Base-by-base conservation (phyloP, 2,797 vertebrate species). In the Lutjanus argentimaculatus region DNA sequence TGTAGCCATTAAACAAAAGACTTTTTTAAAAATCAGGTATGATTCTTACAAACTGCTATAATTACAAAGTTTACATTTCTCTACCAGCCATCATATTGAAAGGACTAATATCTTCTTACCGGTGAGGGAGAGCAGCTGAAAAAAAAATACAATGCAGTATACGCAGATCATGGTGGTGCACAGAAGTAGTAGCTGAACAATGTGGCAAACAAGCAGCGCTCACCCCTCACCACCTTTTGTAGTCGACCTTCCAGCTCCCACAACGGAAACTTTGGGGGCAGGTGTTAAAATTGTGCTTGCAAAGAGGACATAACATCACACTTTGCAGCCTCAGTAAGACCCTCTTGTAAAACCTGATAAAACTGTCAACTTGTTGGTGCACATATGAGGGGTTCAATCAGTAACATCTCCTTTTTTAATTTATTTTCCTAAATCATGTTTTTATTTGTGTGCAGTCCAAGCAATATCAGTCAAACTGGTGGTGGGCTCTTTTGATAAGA, bases 201-300 rank as follows among this genome's bases (percentile, higher is more conserved):
- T 77, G 2, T 84, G 58, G 6, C 3, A 42, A 17, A 2, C 7
- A 36, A 17, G 2, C 7, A 36, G 12, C 11, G 6, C 25, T 43
- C 49, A 36, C 9, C 14, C 4, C n/a, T 1, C 8, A 15, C 13
- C 25, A 65, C 13, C 6, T 67, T 83, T 72, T 84, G 17, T 67
- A 67, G 15, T 73, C 63, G 49, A 5, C 9, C 9, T 19, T 14
- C 13, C 53, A 57, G 22, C 75, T 58, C 10, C 8, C 48, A 52
- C 55, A 80, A 42, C 9, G 40, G 88, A 93, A 94, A 84, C 70
- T 16, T 10, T 58, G 88, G 86, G 84, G 79, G 75, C 22, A 82
- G 72, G 66, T 76, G 66, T 70, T 1, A 75, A 79, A 68, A 8
- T 43, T 13, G 9, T 2, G 51, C 8, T 15, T 53, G 21, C 43